Conservation (phyloP, 2,888 invertebrate species). For the Drosophila tanythrix region DNA sequence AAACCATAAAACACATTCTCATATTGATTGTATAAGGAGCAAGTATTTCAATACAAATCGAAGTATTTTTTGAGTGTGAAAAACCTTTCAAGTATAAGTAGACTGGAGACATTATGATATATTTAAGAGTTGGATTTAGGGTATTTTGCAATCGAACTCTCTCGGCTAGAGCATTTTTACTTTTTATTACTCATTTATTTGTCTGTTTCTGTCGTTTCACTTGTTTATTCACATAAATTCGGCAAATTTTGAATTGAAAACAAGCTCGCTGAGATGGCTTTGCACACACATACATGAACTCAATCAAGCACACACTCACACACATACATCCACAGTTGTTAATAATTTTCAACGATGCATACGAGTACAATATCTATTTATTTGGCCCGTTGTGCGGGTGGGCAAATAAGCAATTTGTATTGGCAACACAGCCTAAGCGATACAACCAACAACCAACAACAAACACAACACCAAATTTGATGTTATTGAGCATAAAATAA, state of each 20-base stretch:
- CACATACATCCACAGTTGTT: conserved; percentile 26
- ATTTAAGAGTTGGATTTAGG: neutral
- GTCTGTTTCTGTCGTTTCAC: neutral
- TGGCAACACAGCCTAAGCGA: conserved; percentile 6
- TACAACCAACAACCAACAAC: conserved; percentile 19
- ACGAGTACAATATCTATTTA: conserved; percentile 32
- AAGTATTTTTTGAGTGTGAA: neutral
- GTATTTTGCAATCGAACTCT: neutral
- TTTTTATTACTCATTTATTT: neutral
- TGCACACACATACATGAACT: neutral
- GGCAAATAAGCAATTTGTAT: conserved; percentile 16
- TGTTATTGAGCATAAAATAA: conserved; percentile 55
- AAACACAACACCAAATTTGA: conserved; percentile 27
- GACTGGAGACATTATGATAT: neutral
- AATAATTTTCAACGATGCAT: conserved; percentile 35
- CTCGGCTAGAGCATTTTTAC: neutral
- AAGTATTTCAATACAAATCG: neutral
- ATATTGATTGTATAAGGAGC: neutral
- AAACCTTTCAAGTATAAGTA: neutral
- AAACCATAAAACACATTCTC: neutral
- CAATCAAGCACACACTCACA: neutral
- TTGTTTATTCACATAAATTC: conserved; percentile 36
- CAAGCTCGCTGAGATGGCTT: conserved; percentile 6
- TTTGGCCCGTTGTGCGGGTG: conserved; percentile 3
- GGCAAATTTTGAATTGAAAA: conserved; percentile 42